Evolutionary conservation across 2,797 vertebrate genomes (phyloP), one percentile per base, ranked within the genome.

Genomic region (Furcifer pardalis): DNA sequence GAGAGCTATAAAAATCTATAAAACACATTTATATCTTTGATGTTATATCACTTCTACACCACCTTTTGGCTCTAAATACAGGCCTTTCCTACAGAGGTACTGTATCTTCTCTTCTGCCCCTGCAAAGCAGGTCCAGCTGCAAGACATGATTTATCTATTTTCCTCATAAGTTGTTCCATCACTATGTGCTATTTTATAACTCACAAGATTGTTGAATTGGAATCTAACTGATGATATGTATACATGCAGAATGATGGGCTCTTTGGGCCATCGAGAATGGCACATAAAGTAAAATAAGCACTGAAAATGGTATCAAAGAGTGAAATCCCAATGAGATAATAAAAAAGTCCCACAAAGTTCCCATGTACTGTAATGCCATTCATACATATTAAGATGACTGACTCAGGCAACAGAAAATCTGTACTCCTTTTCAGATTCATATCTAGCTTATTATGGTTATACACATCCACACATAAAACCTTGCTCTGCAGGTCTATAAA

Each of bases 301-400:
- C 7, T 74, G 85, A 0, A 10, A 42, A 84, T 37, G 56, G 46
- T 19, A 23, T 27, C 25, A 83, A 21, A 80, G 49, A 84, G 52
- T 86, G 30, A 32, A 83, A 87, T n/a, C 49, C 27, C 69, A 49
- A 69, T 49, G 27, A 49, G 37, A 74, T 4, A 80, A 62, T 62
- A 86, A 81, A 82, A 63, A 30, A 0, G 71, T 12, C n/a, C n/a
- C 59, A 32, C 2, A 60, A 1, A 71, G 17, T 66, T 82, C 90
- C 66, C 49, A 88, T 30, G 49, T 0, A 83, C 81, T 35, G 56
- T 81, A 88, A 85, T 77, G 42, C 60, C 88, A 84, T 89, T 91
- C 84, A 32, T 3, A 1, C 21, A 27, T 21, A 40, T 27, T 46
- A 80, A 62, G 81, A 60, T 1, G 0, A 9, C 88, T 44, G 27